Base-by-base conservation (phyloP, 2,888 invertebrate species). In the Campopleginae sp. region DNA sequence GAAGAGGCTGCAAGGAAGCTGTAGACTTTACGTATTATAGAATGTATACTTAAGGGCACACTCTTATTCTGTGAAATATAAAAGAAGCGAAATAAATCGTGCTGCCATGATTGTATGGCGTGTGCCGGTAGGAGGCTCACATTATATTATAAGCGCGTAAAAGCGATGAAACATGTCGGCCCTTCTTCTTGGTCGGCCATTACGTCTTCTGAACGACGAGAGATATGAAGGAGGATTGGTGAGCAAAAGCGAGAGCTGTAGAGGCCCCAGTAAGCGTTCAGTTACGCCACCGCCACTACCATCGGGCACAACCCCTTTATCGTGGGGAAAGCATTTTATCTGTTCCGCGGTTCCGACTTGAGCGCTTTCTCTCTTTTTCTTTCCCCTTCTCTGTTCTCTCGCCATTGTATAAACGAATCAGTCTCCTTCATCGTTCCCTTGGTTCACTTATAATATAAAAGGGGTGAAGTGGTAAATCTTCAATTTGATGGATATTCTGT, bases 251-350 rank as follows among this genome's bases (percentile, higher is more conserved):
- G 90, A 89, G 90, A 68, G 74, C 80, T 77, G 38, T 54, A 17
- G 77, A 82, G 72, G 68, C 77, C 23, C 80, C 54, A 33, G 79
- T 31, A 83, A 65, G 76, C 70, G 74, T 54, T 63, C 78, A 23
- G 75, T 68, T 81, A 68, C 66, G 54, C 54, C 80, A 80, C 54
- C 80, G 77, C 54, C 72, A 42, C 74, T 38, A 65, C 78, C 68
- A 71, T 80, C 71, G 90, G 91, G 87, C 90, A 88, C 90, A 91
- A 91, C 92, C 92, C 93, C 92, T 93, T 93, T 93, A 93, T 93
- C 93, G 91, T 88, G 86, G 80, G 86, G 88, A 84, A 88, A 93
- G 90, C 90, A 92, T 92, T 92, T 93, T 93, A 93, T 93, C 93
- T 93, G 88, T 82, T 88, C 86, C 87, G 86, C 74, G 77, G 72